phyloP scores from a whole-genome alignment of 2,888 invertebrate species.

The Drosophila phalerata region DNA sequence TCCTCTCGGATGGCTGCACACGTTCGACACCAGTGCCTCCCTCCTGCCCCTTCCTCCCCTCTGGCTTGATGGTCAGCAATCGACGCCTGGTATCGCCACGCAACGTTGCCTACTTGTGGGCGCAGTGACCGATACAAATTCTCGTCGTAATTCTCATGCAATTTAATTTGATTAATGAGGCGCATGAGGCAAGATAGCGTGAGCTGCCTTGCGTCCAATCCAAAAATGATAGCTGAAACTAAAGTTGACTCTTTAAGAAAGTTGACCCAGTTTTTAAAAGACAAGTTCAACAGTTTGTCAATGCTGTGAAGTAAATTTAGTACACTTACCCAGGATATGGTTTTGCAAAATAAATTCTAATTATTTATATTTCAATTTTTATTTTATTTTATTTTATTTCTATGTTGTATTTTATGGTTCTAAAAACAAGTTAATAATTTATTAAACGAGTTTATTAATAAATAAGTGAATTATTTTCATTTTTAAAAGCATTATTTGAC shows the following conservation, averaged over 20 bases:
- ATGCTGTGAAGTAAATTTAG: background rate
- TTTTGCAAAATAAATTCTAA: too few species aligned
- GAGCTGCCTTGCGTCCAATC: slow-evolving; percentile 12
- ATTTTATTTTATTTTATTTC: background rate
- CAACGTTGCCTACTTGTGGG: slow-evolving; percentile 53
- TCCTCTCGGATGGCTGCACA: slow-evolving; percentile 58
- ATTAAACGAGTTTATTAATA: too few species aligned
- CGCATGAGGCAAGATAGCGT: slow-evolving; percentile 69
- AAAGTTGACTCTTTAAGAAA: slow-evolving; percentile 39
- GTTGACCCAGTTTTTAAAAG: slow-evolving; percentile 51
- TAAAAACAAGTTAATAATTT: background rate
- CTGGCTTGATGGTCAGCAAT: slow-evolving; percentile 31
- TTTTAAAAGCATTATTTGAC: background rate
- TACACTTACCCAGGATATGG: too few species aligned
- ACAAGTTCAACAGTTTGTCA: slow-evolving; percentile 8
- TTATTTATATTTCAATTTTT: background rate
- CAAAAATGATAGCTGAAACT: background rate
- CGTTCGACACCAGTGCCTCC: slow-evolving; percentile 11
- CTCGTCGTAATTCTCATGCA: slow-evolving; percentile 63
- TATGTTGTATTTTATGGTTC: background rate
- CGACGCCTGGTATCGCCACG: slow-evolving; percentile 40
- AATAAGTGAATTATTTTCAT: background rate
- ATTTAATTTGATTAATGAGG: slow-evolving; percentile 79
- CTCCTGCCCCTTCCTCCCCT: background rate
- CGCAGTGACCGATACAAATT: slow-evolving; percentile 57